Percentiles rank a stretch among this genome's conserved stretches.
These are phyloP conservation scores for Sarcophaga variegata DNA, from an alignment of 2,888 invertebrate genomes.

Conservation along the genomic window DNA sequence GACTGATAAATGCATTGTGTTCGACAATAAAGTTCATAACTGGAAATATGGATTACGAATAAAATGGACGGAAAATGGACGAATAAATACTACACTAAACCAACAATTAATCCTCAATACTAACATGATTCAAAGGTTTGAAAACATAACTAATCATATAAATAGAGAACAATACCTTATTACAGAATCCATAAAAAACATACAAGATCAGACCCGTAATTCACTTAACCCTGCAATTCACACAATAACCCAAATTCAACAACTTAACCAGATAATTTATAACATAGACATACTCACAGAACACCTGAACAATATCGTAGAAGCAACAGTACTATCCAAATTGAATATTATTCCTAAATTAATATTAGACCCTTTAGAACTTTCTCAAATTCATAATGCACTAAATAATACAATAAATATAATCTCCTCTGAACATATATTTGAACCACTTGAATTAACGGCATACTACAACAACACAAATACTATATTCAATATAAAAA, in stretches of 20 bases:
- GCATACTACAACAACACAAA: conserved; percentile 3
- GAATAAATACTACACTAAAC: conserved; percentile 41
- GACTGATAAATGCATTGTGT: conserved; percentile 57
- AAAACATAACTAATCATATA: conserved; percentile 66
- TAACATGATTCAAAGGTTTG: conserved; percentile 60
- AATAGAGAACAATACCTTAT: conserved; percentile 61
- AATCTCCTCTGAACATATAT: conserved; percentile 44
- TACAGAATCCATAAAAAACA: conserved; percentile 47
- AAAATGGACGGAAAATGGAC: conserved; percentile 36
- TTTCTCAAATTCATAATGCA: conserved; percentile 50
- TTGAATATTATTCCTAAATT: conserved; percentile 66
- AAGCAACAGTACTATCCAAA: conserved; percentile 59
- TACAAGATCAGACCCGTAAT: conserved; percentile 45
- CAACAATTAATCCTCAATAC: conserved; percentile 52
- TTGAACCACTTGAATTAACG: conserved; percentile 30
- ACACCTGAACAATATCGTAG: conserved; percentile 61
- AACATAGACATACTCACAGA: conserved; percentile 62
- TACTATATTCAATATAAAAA: conserved; percentile 18
- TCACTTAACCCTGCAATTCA: conserved; percentile 39
- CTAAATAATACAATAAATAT: conserved; percentile 39
- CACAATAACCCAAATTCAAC: conserved; percentile 48
- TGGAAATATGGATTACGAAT: conserved; percentile 64
- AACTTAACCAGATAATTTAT: conserved; percentile 49
- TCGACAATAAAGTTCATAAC: conserved; percentile 63
- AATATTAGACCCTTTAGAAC: conserved; percentile 54